Percentiles rank a stretch among this genome's conserved stretches.
Evolutionary conservation across 2,888 invertebrate genomes (phyloP).

Genomic region (Diabrotica balteata): DNA sequence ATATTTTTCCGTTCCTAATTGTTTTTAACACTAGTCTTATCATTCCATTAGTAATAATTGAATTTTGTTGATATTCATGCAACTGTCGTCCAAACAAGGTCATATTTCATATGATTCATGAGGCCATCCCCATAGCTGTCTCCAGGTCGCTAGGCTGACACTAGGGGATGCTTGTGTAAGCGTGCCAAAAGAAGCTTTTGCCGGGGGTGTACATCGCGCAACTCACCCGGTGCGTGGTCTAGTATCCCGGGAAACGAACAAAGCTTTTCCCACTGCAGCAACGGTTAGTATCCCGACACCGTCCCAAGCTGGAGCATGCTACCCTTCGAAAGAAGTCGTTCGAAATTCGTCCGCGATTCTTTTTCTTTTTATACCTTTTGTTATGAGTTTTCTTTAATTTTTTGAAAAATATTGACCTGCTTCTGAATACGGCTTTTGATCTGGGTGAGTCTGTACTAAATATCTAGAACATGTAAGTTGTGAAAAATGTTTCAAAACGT

Average conservation of each 20-base stretch:
- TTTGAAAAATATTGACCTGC: constrained; percentile 8
- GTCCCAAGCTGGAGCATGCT: constrained; percentile 33
- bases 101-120: constrained; percentile 14
- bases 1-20: no score
- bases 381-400: constrained; percentile 1
- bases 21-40: no score
- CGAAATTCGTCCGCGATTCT: constrained; percentile 20
- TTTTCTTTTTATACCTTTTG: constrained; percentile 9
- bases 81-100: no score
- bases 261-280: constrained; percentile 42
- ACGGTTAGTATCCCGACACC: constrained; percentile 30
- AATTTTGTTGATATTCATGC: no score
- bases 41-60: no score
- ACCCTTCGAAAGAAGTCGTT: constrained; percentile 27
- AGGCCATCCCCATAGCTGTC: constrained; percentile 1
- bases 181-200: constrained; percentile 14
- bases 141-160: constrained; percentile 1
- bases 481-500: neutral
- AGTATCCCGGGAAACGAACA: constrained; percentile 52
- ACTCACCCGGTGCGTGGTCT: constrained; percentile 25
- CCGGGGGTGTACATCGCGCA: constrained; percentile 22
- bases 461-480: constrained; percentile 1
- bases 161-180: constrained; percentile 7
- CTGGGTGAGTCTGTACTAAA: constrained; percentile 8
- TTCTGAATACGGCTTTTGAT: neutral